These are phyloP conservation scores for Diadema setosum DNA, from an alignment of 35 echinoderm and acorn worm species.

Conservation along the genomic window DNA sequence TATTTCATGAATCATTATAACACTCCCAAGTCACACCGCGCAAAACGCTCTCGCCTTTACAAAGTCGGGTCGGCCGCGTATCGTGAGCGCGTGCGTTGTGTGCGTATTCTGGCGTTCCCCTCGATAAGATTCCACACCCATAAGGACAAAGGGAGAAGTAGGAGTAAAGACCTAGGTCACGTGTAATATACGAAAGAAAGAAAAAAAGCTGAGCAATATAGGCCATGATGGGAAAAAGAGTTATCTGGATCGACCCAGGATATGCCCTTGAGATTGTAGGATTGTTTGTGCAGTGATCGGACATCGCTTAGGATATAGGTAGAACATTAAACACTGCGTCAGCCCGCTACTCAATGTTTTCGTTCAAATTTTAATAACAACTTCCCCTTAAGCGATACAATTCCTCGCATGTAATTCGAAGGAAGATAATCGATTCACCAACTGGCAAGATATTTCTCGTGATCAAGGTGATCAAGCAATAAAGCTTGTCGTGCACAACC, in stretches of 20 bases:
- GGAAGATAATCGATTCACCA: slow-evolving; percentile 9
- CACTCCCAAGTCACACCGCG: too few species aligned
- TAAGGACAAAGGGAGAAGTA: background rate
- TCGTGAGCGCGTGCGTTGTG: too few species aligned
- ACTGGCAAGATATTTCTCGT: slow-evolving; percentile 10
- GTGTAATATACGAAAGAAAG: slow-evolving; percentile 5
- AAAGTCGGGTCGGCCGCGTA: too few species aligned
- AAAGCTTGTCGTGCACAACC: background rate
- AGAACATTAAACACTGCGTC: background rate
- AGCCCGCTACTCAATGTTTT: background rate
- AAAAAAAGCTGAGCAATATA: too few species aligned
- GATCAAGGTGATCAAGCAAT: slow-evolving; percentile 10
- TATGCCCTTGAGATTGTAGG: background rate
- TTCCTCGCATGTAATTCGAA: background rate
- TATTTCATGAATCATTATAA: background rate
- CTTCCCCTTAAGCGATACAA: background rate
- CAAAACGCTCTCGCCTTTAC: too few species aligned
- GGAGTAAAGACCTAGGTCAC: background rate
- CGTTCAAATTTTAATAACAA: slow-evolving; percentile 16
- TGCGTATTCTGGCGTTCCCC: background rate
- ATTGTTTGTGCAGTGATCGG: slow-evolving; percentile 5
- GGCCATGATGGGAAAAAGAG: too few species aligned
- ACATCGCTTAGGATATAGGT: background rate
- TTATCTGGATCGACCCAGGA: background rate
- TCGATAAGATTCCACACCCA: background rate